Evolutionary conservation across 2,888 invertebrate species (phyloP).

Genomic region (Cryptocephalus moraei): DNA sequence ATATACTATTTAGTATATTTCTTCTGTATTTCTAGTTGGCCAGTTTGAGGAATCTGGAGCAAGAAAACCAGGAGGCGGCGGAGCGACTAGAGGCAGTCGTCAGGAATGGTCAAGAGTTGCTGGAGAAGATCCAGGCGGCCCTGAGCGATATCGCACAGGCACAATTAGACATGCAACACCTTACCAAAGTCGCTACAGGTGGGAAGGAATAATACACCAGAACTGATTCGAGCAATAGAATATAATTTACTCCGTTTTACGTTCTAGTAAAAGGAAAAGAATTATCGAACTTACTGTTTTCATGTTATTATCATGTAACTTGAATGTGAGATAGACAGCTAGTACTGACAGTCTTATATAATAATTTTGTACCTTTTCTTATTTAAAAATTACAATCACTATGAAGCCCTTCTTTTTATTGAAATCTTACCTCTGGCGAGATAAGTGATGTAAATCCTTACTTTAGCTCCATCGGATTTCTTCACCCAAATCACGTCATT

Average conservation of each 20-base stretch:
- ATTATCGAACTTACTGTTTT: too few relatives aligned
- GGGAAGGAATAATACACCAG: slow-evolving; percentile 11
- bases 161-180: slow-evolving; percentile 78
- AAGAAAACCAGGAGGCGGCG: slow-evolving; percentile 88
- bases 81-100: slow-evolving; percentile 78
- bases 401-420: slow-evolving; percentile 76
- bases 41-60: slow-evolving; percentile 71
- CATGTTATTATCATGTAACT: too few relatives aligned
- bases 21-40: slow-evolving; percentile 24
- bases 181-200: slow-evolving; percentile 25
- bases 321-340: too few relatives aligned
- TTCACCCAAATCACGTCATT: slow-evolving; percentile 91
- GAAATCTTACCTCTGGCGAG: slow-evolving; percentile 81
- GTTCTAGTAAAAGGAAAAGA: too few relatives aligned
- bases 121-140: slow-evolving; percentile 83
- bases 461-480: slow-evolving; percentile 71
- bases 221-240: too few relatives aligned
- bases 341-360: too few relatives aligned
- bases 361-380: too few relatives aligned
- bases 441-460: slow-evolving; percentile 75
- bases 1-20: too few relatives aligned
- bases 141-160: slow-evolving; percentile 88
- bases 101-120: slow-evolving; percentile 70
- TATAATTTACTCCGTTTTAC: too few relatives aligned
- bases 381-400: slow-evolving; percentile 18